phyloP scores from a whole-genome alignment of 2,888 invertebrate species.

The Strigamia crassipes region DNA sequence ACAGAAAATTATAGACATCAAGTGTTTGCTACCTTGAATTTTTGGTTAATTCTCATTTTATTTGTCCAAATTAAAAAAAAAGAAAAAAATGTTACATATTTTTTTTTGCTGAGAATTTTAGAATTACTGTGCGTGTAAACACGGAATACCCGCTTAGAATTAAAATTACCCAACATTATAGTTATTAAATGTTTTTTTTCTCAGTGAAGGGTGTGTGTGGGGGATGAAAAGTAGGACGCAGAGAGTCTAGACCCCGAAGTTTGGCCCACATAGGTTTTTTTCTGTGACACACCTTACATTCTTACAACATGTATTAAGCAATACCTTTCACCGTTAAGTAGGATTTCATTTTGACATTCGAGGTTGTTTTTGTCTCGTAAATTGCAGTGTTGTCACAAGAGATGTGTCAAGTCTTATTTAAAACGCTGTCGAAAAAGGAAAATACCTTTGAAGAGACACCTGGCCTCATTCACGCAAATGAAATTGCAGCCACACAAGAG shows the following conservation, averaged over 20 bases:
- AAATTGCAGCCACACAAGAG: conserved; percentile 12
- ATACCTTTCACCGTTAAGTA: background rate
- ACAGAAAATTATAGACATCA: background rate
- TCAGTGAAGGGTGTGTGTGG: background rate
- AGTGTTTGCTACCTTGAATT: background rate
- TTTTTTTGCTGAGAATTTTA: too few species aligned
- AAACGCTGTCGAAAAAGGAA: background rate
- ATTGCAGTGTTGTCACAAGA: background rate
- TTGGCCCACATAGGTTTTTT: conserved; percentile 15
- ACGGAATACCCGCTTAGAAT: background rate
- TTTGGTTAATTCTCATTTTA: too few species aligned
- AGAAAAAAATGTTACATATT: too few species aligned
- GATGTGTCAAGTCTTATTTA: background rate
- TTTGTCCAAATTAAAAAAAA: too few species aligned
- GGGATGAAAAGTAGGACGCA: conserved; percentile 8
- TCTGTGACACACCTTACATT: background rate
- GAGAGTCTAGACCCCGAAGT: conserved; percentile 24
- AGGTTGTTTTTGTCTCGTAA: background rate
- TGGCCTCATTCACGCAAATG: conserved; percentile 18
- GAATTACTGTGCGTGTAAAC: background rate
- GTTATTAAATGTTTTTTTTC: background rate
- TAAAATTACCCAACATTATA: background rate
- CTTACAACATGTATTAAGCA: conserved; percentile 19
- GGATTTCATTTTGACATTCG: background rate
- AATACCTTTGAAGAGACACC: background rate